Percentiles rank a stretch among this genome's conserved stretches.
phyloP scores from a whole-genome alignment of 2,888 invertebrate species.

The Eupithecia insigniata region DNA sequence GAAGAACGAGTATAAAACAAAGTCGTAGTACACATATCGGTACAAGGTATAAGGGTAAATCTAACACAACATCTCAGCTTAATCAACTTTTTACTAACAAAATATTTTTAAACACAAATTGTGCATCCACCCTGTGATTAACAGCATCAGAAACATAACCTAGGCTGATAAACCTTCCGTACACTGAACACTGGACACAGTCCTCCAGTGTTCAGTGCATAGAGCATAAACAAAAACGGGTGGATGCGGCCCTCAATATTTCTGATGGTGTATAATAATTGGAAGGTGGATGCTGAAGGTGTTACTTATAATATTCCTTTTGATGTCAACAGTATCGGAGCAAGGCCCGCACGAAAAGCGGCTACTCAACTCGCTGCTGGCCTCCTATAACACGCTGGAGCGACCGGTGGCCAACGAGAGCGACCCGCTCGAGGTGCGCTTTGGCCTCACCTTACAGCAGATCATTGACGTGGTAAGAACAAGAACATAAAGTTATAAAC shows the following conservation, averaged over 20 bases:
- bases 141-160: background rate
- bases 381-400: slow-evolving; percentile 94
- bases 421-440: slow-evolving; percentile 94
- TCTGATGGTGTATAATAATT: background rate
- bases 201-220: too few relatives aligned
- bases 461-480: slow-evolving; percentile 97
- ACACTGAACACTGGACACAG: background rate
- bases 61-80: slow-evolving; percentile 35
- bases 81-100: background rate
- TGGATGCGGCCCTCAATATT: background rate
- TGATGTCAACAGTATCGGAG: slow-evolving; percentile 88
- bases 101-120: background rate
- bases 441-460: slow-evolving; percentile 95
- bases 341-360: slow-evolving; percentile 96
- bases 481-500: background rate
- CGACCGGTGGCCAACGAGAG: slow-evolving; percentile 96
- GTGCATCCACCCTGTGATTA: background rate
- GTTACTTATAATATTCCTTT: background rate
- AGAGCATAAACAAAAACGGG: background rate
- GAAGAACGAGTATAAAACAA: background rate
- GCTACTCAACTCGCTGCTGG: slow-evolving; percentile 92
- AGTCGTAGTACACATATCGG: background rate
- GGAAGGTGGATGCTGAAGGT: background rate
- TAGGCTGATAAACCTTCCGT: too few relatives aligned
- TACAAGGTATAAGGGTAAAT: background rate